Evolutionary conservation across 2,113 vertebrate genomes (phyloP), one percentile per base, ranked within the genome.

Genomic region (Gambusia holbrooki): DNA sequence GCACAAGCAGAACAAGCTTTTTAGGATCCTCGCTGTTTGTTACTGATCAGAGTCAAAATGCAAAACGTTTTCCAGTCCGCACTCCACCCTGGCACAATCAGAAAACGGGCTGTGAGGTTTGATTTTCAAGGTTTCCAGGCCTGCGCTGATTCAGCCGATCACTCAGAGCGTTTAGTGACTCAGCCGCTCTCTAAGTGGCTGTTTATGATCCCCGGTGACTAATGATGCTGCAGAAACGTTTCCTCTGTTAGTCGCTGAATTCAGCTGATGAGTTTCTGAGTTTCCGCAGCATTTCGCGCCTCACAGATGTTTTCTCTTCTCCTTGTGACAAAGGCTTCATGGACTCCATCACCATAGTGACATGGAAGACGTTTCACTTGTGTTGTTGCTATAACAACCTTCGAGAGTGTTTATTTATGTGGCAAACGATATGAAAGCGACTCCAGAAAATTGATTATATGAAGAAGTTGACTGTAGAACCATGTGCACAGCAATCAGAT

Each of bases 311-410:
- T 37, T 30, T 68, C 64, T 69, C 71, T 22, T 32, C 75, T 82
- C 61, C 51, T 67, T 74, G 68, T 30, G 66, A 65, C 54, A 71
- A 40, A 48, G 14, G 40, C 54, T 79, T 84, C 73, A 73, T 75
- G 73, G 60, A 87, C 86, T 81, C 80, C 67, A 88, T 91, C 87
- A 80, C 92, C 88, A 91, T 90, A 84, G 89, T 82, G 86, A 92
- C 84, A 84, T 72, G 73, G 81, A 77, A 80, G 85, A 80, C 33
- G 1, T 74, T 74, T 77, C 61, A 60, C 65, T 81, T 37, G 69
- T 75, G 75, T 60, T 81, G 88, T 92, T 90, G 70, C 85, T 81
- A 84, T 90, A 89, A 77, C 90, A 91, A 91, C 90, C 71, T 77
- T 76, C 82, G 65, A 76, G 74, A 73, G 74, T 70, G 81, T 81